Evolutionary conservation across 2,797 vertebrate species (phyloP).

Genomic region (Momotus momota): DNA sequence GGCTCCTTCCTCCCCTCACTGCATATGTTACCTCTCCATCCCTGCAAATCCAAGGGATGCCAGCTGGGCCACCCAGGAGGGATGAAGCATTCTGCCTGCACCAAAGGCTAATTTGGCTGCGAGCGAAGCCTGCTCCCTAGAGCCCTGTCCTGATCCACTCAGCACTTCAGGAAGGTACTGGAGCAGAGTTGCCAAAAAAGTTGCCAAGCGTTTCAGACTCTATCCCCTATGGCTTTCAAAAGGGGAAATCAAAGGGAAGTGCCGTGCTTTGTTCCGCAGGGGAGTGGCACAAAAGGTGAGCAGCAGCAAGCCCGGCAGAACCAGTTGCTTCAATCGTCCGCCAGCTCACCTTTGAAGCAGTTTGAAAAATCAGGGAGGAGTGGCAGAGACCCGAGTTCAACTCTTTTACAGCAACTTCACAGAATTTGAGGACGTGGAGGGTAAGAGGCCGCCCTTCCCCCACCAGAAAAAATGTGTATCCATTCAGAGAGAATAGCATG

Average conservation of each 20-base stretch:
- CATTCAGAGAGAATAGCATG: not conserved
- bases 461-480: not conserved
- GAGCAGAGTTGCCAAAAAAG: constrained; percentile 4
- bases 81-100: not conserved
- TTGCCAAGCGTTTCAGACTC: not conserved
- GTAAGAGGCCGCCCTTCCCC: not conserved
- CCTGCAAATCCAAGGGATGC: not conserved
- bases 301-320: not conserved
- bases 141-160: not conserved
- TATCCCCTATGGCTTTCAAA: constrained; percentile 49
- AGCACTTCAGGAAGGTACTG: not conserved
- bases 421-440: not conserved
- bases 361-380: constrained; percentile 62
- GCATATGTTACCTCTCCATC: not conserved
- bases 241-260: constrained; percentile 46
- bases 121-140: not conserved
- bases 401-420: constrained; percentile 40
- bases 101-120: fast-evolving
- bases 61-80: fast-evolving
- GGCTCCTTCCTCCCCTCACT: not conserved
- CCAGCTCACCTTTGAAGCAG: constrained; percentile 59
- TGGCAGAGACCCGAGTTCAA: constrained; percentile 24
- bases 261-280: constrained; percentile 46
- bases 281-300: constrained; percentile 51
- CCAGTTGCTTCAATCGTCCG: constrained; percentile 30